Evolutionary conservation across 1,140 invertebrate genomes (phyloP), one percentile per base, ranked within the genome.

Genomic region (Microplitis mediator): DNA sequence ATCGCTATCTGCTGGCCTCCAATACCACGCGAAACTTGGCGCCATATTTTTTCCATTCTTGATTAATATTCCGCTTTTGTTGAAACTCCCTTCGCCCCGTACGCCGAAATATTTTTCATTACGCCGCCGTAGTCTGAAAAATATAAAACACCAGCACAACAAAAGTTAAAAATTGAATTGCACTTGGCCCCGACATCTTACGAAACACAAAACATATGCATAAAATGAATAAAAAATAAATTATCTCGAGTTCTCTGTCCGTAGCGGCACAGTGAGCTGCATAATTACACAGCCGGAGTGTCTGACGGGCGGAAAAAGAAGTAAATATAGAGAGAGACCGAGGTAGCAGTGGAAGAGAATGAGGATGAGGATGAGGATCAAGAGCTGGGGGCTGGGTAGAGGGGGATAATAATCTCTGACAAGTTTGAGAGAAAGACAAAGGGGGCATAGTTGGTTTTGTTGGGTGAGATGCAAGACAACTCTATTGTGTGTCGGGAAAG

Each of bases 401-500:
- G 23, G 23, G 23, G 39, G 39, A 11, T 45, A 45, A 45, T 45
- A 45, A 45, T 45, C 39, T 8, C 39, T 11, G 39, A 45, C 6
- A 45, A 45, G 8, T 45, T 45, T 45, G 58, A 62, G 58, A 62
- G 56, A 69, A 23, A 69, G 68, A 69, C 58, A 62, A 69, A 39
- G 56, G 52, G 45, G 34, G 67, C 34, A 34, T 11, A 61, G 67
- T 39, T 54, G 54, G 31, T 69, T 56, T 54, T 69, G 60, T 60
- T 60, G 67, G 56, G 61, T 61, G 50, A 32, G 60, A 71, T 52
- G 70, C 51, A 35, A 52, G 67, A 67, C 56, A 69, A 73, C 51
- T 65, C 74, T 62, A 71, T 71, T 73, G 76, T 65, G 69, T 75
- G 5, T 78, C 65, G 32, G 68, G 64, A 74, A 51, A 79, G 68